Conservation (phyloP, 1,140 invertebrate genomes). For the Drosophila lini region DNA sequence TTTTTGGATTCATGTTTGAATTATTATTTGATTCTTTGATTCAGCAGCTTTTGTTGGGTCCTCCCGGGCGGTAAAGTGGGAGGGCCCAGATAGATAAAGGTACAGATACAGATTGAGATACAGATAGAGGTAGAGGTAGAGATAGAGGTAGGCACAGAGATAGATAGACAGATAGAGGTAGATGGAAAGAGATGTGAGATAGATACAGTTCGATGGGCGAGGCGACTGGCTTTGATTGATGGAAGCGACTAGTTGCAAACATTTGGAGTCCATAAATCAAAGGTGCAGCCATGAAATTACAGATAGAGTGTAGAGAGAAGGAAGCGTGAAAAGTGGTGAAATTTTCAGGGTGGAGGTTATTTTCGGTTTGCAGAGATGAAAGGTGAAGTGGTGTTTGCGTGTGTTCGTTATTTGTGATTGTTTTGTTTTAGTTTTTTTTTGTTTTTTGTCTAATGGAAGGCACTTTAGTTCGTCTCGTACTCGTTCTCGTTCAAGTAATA, state of each 20-base stretch:
- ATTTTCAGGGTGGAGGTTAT: slow-evolving; percentile 47
- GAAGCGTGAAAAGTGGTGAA: slow-evolving; percentile 40
- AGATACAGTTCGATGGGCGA: slow-evolving; percentile 52
- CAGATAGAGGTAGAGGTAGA: slow-evolving; percentile 40
- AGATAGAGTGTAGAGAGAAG: slow-evolving; percentile 32
- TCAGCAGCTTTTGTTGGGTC: slow-evolving; percentile 77
- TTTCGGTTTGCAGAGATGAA: slow-evolving; percentile 50
- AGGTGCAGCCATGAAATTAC: slow-evolving; percentile 55
- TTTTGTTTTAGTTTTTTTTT: slow-evolving; percentile 28
- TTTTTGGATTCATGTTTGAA: slow-evolving; percentile 70
- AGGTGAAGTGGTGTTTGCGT: slow-evolving; percentile 53
- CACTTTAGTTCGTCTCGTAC: slow-evolving; percentile 69
- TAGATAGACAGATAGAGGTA: slow-evolving; percentile 35
- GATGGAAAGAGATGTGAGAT: slow-evolving; percentile 44
- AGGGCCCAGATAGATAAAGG: slow-evolving; percentile 62
- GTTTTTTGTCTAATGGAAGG: slow-evolving; percentile 65
- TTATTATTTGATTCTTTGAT: slow-evolving; percentile 84
- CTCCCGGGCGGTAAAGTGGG: slow-evolving; percentile 69
- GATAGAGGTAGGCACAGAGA: slow-evolving; percentile 28
- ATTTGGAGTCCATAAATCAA: slow-evolving; percentile 74
- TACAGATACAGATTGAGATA: slow-evolving; percentile 43
- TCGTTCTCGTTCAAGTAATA: slow-evolving; percentile 81
- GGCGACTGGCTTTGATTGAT: slow-evolving; percentile 68
- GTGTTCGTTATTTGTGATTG: slow-evolving; percentile 49
- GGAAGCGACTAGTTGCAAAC: slow-evolving; percentile 77